A percentile compares a stretch with the other conserved stretches of the same genome.
Evolutionary conservation across 2,888 invertebrate species (phyloP).

Genomic region (Mayetiola destructor): DNA sequence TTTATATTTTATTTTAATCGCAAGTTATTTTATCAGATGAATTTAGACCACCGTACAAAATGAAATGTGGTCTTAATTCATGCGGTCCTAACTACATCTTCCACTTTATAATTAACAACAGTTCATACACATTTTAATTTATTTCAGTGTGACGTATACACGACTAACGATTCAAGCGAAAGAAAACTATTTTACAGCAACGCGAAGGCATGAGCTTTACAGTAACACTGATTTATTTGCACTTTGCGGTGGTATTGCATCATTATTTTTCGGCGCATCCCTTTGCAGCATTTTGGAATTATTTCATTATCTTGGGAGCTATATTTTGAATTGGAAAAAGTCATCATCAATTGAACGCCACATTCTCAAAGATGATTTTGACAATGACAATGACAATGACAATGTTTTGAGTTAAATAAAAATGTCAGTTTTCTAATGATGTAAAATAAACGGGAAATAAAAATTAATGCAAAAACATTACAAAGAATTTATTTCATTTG

Average conservation of each 20-base stretch:
- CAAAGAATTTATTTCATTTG: neutral
- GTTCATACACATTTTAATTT: neutral
- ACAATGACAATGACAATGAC: neutral
- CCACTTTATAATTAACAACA: neutral
- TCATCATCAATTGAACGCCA: neutral
- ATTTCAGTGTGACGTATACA: neutral
- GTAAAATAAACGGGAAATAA: too few relatives aligned
- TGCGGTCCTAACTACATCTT: too few relatives aligned
- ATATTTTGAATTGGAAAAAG: neutral
- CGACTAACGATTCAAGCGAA: neutral
- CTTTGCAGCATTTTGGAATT: neutral
- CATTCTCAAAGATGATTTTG: neutral
- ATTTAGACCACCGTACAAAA: too few relatives aligned
- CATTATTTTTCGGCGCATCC: neutral
- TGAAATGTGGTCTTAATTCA: too few relatives aligned
- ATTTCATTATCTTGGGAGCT: neutral
- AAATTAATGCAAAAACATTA: neutral
- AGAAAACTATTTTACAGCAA: neutral
- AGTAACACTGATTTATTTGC: neutral
- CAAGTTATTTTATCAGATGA: too few relatives aligned
- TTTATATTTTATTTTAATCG: too few relatives aligned
- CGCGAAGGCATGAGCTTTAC: neutral
- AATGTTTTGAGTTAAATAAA: neutral
- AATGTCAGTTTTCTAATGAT: too few relatives aligned
- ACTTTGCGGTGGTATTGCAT: neutral